Evolutionary conservation across 2,113 vertebrate genomes (phyloP).

Genomic region (Xiphorhynchus elegans): DNA sequence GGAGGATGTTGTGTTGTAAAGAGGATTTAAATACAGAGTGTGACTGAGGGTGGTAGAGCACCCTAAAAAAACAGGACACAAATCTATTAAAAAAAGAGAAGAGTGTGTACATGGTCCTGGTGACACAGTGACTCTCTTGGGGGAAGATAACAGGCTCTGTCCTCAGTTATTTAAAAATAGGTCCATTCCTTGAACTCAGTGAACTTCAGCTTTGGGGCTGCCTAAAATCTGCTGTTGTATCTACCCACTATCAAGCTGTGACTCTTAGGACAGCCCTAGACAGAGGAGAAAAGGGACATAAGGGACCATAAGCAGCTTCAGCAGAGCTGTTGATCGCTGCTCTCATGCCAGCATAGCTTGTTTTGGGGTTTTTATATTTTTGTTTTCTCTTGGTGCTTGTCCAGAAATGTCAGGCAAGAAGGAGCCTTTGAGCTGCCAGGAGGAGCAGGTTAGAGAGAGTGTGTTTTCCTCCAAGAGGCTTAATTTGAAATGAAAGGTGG

Average conservation of each 20-base stretch:
- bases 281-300: background rate
- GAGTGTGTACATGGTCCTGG: background rate
- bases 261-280: background rate
- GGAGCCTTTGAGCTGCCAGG: background rate
- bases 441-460: background rate
- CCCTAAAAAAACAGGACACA: background rate
- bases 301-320: background rate
- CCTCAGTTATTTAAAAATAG: background rate
- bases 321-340: background rate
- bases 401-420: background rate
- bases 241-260: background rate
- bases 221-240: background rate
- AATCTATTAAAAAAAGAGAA: background rate
- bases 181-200: background rate
- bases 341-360: background rate
- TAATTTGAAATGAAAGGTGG: background rate
- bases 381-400: background rate
- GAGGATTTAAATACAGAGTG: background rate
- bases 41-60: background rate
- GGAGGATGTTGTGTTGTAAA: background rate
- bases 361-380: background rate
- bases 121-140: rapidly evolving
- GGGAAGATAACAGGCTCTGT: background rate
- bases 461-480: background rate
- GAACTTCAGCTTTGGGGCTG: background rate